phyloP scores from a whole-genome alignment of 30 jellyfish, hydroid and myxozoan species.

The Pseudorhiza aurosa region DNA sequence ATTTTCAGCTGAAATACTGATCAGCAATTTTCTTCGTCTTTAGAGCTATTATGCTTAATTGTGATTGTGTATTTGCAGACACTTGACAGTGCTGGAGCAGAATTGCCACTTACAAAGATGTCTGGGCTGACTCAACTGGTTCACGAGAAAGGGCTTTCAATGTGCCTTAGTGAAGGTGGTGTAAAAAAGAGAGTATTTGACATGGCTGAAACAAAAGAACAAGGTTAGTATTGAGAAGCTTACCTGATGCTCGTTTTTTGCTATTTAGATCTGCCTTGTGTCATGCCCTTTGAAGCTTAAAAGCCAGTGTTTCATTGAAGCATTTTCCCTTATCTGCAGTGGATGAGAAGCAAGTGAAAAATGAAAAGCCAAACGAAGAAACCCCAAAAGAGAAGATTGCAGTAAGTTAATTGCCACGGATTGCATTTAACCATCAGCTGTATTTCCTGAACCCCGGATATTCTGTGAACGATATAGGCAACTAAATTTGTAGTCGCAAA shows the following conservation, averaged over 20 bases:
- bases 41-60: neutral
- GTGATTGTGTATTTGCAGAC: neutral
- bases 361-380: neutral
- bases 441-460: no score
- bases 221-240: conserved; percentile 19
- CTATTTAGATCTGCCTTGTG: no score
- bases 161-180: conserved; percentile 52
- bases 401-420: no score
- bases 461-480: no score
- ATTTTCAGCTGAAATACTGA: no score
- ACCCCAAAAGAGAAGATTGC: conserved; percentile 52
- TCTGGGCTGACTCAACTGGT: conserved; percentile 53
- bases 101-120: conserved; percentile 22
- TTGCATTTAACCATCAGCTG: no score
- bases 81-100: conserved; percentile 16
- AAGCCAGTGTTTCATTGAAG: no score
- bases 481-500: no score
- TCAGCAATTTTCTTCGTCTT: neutral
- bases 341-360: neutral
- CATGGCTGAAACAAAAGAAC: neutral
- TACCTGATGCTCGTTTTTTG: no score
- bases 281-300: no score
- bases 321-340: no score
- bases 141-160: conserved; percentile 48
- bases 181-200: conserved; percentile 8